Evolutionary conservation across 1,140 invertebrate genomes (phyloP).

Genomic region (Nylanderia fulva): DNA sequence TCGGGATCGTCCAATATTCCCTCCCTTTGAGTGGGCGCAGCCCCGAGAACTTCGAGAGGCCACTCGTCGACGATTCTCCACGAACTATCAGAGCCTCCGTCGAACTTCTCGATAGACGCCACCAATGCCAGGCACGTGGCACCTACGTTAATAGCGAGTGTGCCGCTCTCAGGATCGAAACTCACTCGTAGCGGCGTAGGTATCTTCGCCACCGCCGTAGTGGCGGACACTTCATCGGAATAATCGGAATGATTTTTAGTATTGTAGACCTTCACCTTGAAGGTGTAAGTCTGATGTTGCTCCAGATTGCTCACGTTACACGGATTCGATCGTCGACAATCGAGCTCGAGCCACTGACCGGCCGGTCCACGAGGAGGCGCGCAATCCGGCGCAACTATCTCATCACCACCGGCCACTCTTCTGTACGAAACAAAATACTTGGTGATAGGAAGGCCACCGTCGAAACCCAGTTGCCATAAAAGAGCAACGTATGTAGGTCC

Average conservation of each 20-base stretch:
- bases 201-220: constrained; percentile 94
- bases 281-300: constrained; percentile 93
- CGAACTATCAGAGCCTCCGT: constrained; percentile 85
- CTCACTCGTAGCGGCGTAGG: constrained; percentile 92
- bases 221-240: constrained; percentile 92
- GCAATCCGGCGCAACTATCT: constrained; percentile 88
- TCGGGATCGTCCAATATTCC: constrained; percentile 87
- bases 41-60: constrained; percentile 89
- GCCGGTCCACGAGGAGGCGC: constrained; percentile 87
- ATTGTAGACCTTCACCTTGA: constrained; percentile 95
- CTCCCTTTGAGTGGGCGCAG: constrained; percentile 89
- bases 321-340: constrained; percentile 93
- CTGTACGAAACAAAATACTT: constrained; percentile 94
- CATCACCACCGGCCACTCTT: constrained; percentile 87
- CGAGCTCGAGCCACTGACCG: constrained; percentile 91
- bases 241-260: constrained; percentile 94
- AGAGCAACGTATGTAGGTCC: constrained; percentile 92
- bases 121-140: constrained; percentile 91
- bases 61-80: constrained; percentile 91
- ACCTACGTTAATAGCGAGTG: constrained; percentile 91
- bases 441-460: constrained; percentile 94
- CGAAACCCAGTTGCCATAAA: constrained; percentile 95
- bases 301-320: constrained; percentile 94
- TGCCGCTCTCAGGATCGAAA: constrained; percentile 91
- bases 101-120: constrained; percentile 90